Percentiles rank a stretch among this genome's conserved stretches.
Evolutionary conservation across 2,113 vertebrate genomes (phyloP).

Genomic region (Nesogale talazaci): DNA sequence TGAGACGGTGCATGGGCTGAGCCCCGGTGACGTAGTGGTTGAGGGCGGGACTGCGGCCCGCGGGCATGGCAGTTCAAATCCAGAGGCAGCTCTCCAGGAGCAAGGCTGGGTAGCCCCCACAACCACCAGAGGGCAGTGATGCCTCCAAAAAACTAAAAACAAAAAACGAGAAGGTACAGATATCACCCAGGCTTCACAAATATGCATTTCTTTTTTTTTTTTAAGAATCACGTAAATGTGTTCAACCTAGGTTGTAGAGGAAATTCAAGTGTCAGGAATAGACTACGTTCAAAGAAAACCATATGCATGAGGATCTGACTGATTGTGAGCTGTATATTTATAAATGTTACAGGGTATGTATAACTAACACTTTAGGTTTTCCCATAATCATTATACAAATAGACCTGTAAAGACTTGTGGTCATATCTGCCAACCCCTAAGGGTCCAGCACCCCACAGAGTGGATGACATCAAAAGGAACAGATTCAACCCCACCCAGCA

Average conservation of each 20-base stretch:
- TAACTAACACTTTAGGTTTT: conserved; percentile 54
- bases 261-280: background rate
- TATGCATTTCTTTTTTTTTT: conserved; percentile 18
- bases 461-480: background rate
- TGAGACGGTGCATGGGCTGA: background rate
- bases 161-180: too few species aligned
- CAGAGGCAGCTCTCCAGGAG: too few species aligned
- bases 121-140: too few species aligned
- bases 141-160: too few species aligned
- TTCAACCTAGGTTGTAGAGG: background rate
- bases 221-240: conserved; percentile 54
- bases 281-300: conserved; percentile 1
- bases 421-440: background rate
- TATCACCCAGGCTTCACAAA: conserved; percentile 26
- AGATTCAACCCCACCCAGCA: background rate
- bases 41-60: too few species aligned
- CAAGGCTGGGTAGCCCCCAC: too few species aligned
- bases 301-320: background rate
- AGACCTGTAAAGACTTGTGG: conserved; percentile 43
- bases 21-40: too few species aligned
- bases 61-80: too few species aligned
- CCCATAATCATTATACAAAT: conserved; percentile 27
- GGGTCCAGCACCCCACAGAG: background rate
- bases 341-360: conserved; percentile 46
- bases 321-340: conserved; percentile 28